These are phyloP conservation scores for Slavum lentiscoides DNA, from an alignment of 2,888 invertebrate genomes.

Conservation along the genomic window DNA sequence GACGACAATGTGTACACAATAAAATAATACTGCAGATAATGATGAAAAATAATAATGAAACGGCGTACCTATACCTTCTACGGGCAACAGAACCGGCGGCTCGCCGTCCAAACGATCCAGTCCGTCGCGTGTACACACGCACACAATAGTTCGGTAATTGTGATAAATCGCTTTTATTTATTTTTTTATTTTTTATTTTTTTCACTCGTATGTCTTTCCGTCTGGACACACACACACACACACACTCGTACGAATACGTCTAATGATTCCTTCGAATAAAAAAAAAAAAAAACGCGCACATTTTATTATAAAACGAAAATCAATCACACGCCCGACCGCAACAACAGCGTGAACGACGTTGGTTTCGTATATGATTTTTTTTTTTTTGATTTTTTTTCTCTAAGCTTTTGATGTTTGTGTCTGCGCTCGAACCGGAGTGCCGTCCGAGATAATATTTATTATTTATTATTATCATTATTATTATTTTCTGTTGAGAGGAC, in stretches of 20 bases:
- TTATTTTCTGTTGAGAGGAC: too few species aligned
- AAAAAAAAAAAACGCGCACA: too few species aligned
- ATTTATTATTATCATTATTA: too few species aligned
- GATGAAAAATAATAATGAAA: neutral
- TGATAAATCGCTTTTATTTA: slow-evolving; percentile 50
- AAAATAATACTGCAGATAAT: neutral
- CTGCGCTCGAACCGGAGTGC: too few species aligned
- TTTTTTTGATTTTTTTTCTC: too few species aligned
- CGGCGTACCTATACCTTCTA: slow-evolving; percentile 3
- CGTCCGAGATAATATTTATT: too few species aligned
- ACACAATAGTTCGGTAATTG: slow-evolving; percentile 48
- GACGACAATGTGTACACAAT: slow-evolving; percentile 10
- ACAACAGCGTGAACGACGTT: neutral
- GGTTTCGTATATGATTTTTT: neutral
- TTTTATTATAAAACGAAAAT: slow-evolving; percentile 22
- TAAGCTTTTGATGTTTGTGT: too few species aligned
- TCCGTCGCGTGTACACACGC: neutral
- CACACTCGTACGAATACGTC: neutral
- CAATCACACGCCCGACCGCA: slow-evolving; percentile 30
- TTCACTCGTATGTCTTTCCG: neutral
- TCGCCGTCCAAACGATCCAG: slow-evolving; percentile 9
- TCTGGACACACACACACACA: neutral
- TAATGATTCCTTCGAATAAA: slow-evolving; percentile 31
- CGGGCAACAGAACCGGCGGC: neutral
- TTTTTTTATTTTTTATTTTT: slow-evolving; percentile 9